Conservation (phyloP, 64 coral and sea anemone species). For the Stylophora pistillata region DNA sequence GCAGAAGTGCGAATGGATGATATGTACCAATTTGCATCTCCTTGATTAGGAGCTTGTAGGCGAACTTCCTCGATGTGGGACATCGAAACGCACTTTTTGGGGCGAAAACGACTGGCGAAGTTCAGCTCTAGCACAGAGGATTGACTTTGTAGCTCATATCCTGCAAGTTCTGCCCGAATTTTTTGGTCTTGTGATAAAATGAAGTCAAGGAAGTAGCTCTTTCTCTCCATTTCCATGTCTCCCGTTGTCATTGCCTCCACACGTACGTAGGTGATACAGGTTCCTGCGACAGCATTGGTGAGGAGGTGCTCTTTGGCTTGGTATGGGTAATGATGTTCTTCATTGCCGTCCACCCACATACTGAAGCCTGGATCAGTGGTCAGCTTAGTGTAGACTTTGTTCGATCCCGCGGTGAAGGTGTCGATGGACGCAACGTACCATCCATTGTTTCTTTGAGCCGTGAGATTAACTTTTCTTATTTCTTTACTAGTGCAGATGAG, state of each 20-base stretch:
- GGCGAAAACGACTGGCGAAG: slow-evolving; percentile 3
- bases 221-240: neutral
- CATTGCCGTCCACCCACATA: slow-evolving; percentile 4
- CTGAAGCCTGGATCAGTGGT: neutral
- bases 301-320: slow-evolving; percentile 7
- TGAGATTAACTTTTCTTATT: neutral
- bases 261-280: neutral
- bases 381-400: neutral
- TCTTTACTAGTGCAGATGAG: slow-evolving; percentile 5
- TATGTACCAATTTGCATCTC: slow-evolving; percentile 22
- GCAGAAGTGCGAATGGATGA: slow-evolving; percentile 41
- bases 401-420: neutral
- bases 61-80: neutral
- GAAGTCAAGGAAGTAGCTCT: neutral
- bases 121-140: slow-evolving; percentile 1
- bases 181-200: neutral
- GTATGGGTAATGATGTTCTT: neutral
- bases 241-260: neutral
- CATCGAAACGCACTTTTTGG: slow-evolving; percentile 11
- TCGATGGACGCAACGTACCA: slow-evolving; percentile 9
- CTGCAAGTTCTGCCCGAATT: slow-evolving; percentile 20
- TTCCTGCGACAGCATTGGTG: neutral
- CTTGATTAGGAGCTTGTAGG: slow-evolving; percentile 20
- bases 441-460: neutral
- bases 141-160: neutral